Conservation (phyloP, 2,797 vertebrate genomes). For the Lophius americanus region DNA sequence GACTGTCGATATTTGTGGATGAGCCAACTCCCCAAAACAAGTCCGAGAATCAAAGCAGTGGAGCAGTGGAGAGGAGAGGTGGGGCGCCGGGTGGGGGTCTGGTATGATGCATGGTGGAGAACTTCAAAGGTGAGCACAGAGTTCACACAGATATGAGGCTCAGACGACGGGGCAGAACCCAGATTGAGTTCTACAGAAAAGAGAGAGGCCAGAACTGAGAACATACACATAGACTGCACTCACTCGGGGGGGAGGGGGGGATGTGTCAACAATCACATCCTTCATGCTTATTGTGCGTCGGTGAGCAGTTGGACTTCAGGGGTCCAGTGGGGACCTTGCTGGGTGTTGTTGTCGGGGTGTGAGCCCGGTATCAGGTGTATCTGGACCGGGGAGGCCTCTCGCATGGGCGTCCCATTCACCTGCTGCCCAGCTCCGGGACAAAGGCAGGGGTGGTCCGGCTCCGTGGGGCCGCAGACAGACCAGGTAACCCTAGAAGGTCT, state of each 20-base stretch:
- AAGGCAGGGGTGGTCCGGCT: slow-evolving; percentile 59
- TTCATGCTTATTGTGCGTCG: slow-evolving; percentile 59
- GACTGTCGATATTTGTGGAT: slow-evolving; percentile 59
- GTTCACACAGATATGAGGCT: slow-evolving; percentile 71
- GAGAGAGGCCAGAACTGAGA: slow-evolving; percentile 34
- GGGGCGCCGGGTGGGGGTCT: not conserved
- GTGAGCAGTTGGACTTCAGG: slow-evolving; percentile 43
- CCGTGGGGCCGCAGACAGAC: slow-evolving; percentile 54
- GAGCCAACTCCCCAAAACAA: slow-evolving; percentile 55
- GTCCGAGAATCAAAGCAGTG: slow-evolving; percentile 65
- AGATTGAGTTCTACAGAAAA: slow-evolving; percentile 50
- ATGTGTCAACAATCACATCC: slow-evolving; percentile 64
- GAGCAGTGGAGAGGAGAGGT: slow-evolving; percentile 40
- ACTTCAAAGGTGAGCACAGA: slow-evolving; percentile 73
- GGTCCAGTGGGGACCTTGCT: slow-evolving; percentile 48
- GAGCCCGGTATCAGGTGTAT: slow-evolving; percentile 73
- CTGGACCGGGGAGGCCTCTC: slow-evolving; percentile 68
- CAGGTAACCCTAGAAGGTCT: slow-evolving; percentile 73
- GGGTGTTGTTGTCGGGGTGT: slow-evolving; percentile 46
- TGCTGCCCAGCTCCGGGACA: slow-evolving; percentile 62
- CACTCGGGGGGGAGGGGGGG: slow-evolving; percentile 12
- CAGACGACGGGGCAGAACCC: slow-evolving; percentile 60
- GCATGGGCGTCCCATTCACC: slow-evolving; percentile 70
- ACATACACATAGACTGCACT: slow-evolving; percentile 55
- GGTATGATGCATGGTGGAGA: slow-evolving; percentile 41